Percentiles rank a stretch among this genome's conserved stretches.
Conservation (phyloP, 2,797 vertebrate genomes). For the Rhincodon typus region DNA sequence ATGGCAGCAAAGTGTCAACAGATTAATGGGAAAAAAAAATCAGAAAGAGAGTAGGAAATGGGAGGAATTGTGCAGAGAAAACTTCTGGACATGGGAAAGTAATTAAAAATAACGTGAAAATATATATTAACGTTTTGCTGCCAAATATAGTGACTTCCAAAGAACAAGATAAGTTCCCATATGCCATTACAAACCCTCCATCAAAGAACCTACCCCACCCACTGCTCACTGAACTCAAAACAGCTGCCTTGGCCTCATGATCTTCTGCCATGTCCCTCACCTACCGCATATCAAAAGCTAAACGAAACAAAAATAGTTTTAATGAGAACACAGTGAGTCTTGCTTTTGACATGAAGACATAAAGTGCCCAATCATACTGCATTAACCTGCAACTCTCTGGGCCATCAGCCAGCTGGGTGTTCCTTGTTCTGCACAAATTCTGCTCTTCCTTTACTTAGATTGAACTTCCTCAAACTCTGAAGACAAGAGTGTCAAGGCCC, state of each 20-base stretch:
- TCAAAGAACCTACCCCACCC: not conserved
- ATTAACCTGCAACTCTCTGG: not conserved
- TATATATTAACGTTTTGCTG: not conserved
- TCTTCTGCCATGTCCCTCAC: not conserved
- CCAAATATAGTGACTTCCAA: not conserved
- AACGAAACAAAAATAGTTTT: constrained; percentile 25
- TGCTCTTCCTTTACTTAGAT: too few species aligned
- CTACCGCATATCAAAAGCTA: not conserved
- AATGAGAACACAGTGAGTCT: constrained; percentile 34
- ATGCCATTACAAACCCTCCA: too few species aligned
- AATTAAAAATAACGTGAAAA: not conserved
- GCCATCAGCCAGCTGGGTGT: not conserved
- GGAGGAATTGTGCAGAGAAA: not conserved
- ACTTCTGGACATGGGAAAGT: too few species aligned
- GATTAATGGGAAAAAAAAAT: too few species aligned
- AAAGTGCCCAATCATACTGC: not conserved
- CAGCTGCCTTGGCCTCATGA: not conserved
- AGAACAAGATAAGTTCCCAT: not conserved
- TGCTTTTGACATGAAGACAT: constrained; percentile 21
- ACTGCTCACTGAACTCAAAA: not conserved
- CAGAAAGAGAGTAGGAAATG: too few species aligned
- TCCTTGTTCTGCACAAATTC: too few species aligned
- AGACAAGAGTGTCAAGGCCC: too few species aligned
- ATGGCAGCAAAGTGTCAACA: too few species aligned
- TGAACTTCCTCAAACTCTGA: too few species aligned